Base-by-base conservation (phyloP, 1,140 invertebrate genomes). In the Trypoxylus dichotomus region DNA sequence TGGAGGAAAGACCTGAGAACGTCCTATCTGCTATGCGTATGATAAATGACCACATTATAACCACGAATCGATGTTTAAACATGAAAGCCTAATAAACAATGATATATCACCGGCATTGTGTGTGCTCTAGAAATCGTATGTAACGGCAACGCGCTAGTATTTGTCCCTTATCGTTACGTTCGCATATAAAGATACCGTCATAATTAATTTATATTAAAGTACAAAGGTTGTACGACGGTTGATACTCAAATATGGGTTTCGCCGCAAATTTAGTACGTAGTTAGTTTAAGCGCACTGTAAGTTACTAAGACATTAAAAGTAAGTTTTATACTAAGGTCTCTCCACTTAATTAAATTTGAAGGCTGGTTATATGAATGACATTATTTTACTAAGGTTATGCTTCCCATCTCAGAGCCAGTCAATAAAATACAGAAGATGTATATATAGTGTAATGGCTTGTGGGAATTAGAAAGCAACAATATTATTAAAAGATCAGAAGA, bases 21-120 rank as follows among this genome's bases (percentile, higher is more conserved):
- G 15, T 68, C 60, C 60, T 68, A 68, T 68, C 60, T 68, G 60
- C 60, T 68, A 24, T 24, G 60, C 43, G 24, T 68, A 80, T 80
- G 77, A 80, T 80, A 77, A 77, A 80, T 80, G 79, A 76, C 47
- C 77, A 74, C 76, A 80, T 80, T 80, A 80, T 77, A 75, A 79
- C 58, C 73, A 29, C 32, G 60, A 80, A 80, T 80, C 79, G 77
- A 79, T 75, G 77, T 77, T 79, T 78, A 80, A 80, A 79, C 79
- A 80, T 80, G 77, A 32, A 42, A 77, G 77, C 74, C 76, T 80
- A 80, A 80, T 80, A 80, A 80, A 80, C 74, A 77, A 79, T 80
- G 79, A 80, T 80, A 74, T 80, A 80, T 80, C 68, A 77, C 73
- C 60, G 75, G 41, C 74, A 77, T 79, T 79, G 76, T 79, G 60